Percentiles rank a stretch among this genome's conserved stretches.
phyloP scores from a whole-genome alignment of 2,113 vertebrate genomes.

The Anthoscopus minutus region DNA sequence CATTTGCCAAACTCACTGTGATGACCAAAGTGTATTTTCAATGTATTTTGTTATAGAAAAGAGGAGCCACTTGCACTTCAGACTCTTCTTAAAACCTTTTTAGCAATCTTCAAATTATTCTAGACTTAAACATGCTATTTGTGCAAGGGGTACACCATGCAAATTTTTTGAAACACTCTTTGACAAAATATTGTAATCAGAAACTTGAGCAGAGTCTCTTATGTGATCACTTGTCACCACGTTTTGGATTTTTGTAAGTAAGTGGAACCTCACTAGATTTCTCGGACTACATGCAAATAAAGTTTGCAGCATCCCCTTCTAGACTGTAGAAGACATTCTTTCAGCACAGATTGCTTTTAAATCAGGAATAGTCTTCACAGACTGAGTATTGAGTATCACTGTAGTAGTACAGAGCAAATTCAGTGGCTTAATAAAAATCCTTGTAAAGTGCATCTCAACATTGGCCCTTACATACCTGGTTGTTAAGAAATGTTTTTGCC shows the following conservation, averaged over 20 bases:
- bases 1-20: not conserved
- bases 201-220: not conserved
- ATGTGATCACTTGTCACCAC: not conserved
- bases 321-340: conserved; percentile 4
- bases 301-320: not conserved
- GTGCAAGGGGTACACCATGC: not conserved
- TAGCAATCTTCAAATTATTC: not conserved
- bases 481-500: not conserved
- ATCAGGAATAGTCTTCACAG: conserved; percentile 1
- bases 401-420: not conserved
- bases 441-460: not conserved
- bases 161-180: not conserved
- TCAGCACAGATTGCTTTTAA: conserved; percentile 24
- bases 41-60: not conserved
- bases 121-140: not conserved
- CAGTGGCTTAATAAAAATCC: conserved; percentile 42
- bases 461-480: not conserved
- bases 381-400: conserved; percentile 4
- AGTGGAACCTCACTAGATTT: not conserved
- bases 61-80: not conserved
- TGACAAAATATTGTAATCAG: not conserved
- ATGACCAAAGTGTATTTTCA: not conserved
- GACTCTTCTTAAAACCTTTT: not conserved
- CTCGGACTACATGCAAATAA: not conserved
- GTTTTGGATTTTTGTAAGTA: not conserved